Conservation (phyloP, 2,113 vertebrate species). For the Hydropotes inermis region DNA sequence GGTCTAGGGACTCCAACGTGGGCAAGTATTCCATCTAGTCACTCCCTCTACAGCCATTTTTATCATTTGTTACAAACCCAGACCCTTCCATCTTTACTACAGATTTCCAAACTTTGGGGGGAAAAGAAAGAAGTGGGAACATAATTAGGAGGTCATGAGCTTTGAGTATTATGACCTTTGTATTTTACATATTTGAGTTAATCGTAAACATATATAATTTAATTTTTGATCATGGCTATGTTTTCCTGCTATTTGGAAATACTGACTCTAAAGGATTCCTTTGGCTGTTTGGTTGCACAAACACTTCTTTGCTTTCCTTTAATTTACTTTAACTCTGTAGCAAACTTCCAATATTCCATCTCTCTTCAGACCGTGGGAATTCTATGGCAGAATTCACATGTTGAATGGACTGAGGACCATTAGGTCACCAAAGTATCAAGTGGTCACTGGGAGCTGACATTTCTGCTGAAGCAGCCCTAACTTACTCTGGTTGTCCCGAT, state of each 20-base stretch:
- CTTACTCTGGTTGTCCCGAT: neutral
- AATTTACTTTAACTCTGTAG: neutral
- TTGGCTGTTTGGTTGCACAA: neutral
- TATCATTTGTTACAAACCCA: neutral
- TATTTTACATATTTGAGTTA: neutral
- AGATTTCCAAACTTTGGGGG: neutral
- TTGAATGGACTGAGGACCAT: neutral
- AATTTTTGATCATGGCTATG: neutral
- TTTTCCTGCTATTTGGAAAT: neutral
- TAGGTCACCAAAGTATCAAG: neutral
- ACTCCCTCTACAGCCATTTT: neutral
- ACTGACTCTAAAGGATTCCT: neutral
- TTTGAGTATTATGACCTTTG: neutral
- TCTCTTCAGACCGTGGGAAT: neutral
- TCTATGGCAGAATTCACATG: neutral
- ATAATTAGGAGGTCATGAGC: too few relatives aligned
- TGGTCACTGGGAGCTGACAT: neutral
- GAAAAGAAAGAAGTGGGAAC: neutral
- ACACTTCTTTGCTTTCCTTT: neutral
- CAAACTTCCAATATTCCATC: neutral
- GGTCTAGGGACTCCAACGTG: neutral
- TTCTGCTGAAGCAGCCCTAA: neutral
- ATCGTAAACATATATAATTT: neutral
- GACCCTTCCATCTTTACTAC: neutral
- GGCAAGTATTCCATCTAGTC: neutral